Conservation (phyloP, 2,113 vertebrate species). For the Vireo altiloquus region DNA sequence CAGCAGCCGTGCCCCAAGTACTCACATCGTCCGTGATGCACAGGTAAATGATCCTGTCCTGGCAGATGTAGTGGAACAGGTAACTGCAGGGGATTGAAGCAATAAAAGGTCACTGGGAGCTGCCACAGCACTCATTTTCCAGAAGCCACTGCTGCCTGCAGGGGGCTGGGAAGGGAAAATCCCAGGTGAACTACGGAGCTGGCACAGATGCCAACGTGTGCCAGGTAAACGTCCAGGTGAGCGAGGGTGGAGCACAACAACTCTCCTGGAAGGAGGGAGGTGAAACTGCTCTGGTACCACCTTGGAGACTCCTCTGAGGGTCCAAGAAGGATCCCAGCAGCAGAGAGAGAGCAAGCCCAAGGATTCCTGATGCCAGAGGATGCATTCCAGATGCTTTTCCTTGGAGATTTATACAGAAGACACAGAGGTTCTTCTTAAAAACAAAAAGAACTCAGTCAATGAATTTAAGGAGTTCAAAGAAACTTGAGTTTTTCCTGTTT, state of each 20-base stretch:
- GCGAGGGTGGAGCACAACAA: neutral
- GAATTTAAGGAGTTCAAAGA: neutral
- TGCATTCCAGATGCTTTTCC: neutral
- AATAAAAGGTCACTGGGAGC: neutral
- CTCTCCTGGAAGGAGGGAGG: neutral
- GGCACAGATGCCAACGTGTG: neutral
- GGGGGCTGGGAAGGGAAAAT: neutral
- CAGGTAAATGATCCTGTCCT: slow-evolving; percentile 97
- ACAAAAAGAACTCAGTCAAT: neutral
- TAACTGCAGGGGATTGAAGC: slow-evolving; percentile 78
- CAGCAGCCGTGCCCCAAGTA: slow-evolving; percentile 26
- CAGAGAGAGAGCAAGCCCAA: neutral
- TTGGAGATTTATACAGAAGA: neutral
- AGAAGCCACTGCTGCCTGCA: neutral
- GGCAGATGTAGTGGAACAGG: slow-evolving; percentile 98
- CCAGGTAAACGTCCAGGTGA: neutral
- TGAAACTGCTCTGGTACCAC: neutral
- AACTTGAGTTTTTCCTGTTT: neutral
- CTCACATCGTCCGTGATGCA: slow-evolving; percentile 99
- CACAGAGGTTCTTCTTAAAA: neutral
- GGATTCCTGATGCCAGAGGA: neutral
- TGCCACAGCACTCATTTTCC: neutral
- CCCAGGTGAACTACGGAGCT: neutral
- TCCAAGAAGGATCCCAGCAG: neutral
- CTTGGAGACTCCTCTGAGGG: neutral